Evolutionary conservation across 2,888 invertebrate genomes (phyloP), one percentile per base, ranked within the genome.

Genomic region (Lissocephala sabroskyi): DNA sequence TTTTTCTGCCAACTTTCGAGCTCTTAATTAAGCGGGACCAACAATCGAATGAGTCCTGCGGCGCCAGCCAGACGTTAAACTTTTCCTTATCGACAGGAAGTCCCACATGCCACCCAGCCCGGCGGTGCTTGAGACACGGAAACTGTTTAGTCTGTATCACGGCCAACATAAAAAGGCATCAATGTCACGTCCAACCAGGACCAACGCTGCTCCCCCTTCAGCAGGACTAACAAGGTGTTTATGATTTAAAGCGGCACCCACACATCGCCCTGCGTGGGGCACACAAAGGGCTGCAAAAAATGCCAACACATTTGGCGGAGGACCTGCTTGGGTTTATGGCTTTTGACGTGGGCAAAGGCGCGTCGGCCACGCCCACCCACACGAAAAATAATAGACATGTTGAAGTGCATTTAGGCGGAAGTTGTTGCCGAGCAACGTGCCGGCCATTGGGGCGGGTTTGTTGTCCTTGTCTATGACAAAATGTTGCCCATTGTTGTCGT

Each of bases 121-220:
- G 11, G 1, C 16, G 47, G 33, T 47, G 52, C 73, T 68, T 73
- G 73, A 68, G 68, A 68, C 73, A 52, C 68, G 67, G 67, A 65
- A 71, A 60, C 73, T 63, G 68, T 61, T 62, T 49, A 35, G 42
- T 33, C 49, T 23, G 43, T 54, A 60, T 50, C 48, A 47, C 35
- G 41, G 40, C 16, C 57, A 52, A 68, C 59, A 70, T 64, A 70
- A 75, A 70, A 60, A 59, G 73, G 67, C 78, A 78, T 78, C 79
- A 79, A 78, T 79, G 79, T 79, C 79, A 79, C 79, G 79, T 79
- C 77, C 76, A 14, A 62, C 49, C 61, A n/a, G n/a, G 14, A 54
- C 56, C 50, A 60, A 53, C 59, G 46, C 57, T 23, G 23, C 7
- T 23, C 7, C n/a, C n/a, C n/a, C n/a, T n/a, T 16, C 35, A 23